These are phyloP conservation scores for Takifugu rubripes DNA, from an alignment of 2,797 vertebrate genomes.

Conservation along the genomic window DNA sequence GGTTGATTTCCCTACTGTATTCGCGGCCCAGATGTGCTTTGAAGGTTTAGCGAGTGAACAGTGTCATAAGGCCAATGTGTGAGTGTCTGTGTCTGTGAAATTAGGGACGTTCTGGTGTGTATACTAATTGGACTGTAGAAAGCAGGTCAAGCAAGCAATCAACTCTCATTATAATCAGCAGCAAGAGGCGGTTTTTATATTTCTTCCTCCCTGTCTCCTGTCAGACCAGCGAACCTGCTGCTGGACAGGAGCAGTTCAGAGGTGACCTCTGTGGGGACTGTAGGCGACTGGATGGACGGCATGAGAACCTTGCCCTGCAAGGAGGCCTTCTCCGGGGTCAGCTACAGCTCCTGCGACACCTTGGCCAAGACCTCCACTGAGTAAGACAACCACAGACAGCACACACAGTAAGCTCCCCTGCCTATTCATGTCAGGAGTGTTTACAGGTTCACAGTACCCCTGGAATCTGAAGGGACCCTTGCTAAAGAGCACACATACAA, in stretches of 20 bases:
- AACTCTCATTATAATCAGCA: not conserved
- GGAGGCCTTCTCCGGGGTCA: slow-evolving; percentile 92
- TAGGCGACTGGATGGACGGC: slow-evolving; percentile 92
- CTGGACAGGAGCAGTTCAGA: slow-evolving; percentile 92
- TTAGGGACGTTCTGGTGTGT: no score
- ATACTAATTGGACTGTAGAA: no score
- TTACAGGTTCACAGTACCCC: slow-evolving; percentile 31
- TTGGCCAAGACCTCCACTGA: slow-evolving; percentile 96
- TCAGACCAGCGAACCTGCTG: slow-evolving; percentile 90
- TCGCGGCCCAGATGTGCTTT: slow-evolving; percentile 15
- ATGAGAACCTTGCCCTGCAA: slow-evolving; percentile 91
- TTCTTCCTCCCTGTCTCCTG: not conserved
- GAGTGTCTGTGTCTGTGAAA: slow-evolving; percentile 4
- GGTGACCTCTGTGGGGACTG: slow-evolving; percentile 80
- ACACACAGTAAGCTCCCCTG: slow-evolving; percentile 28
- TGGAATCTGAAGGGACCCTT: slow-evolving; percentile 35
- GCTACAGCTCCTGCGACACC: slow-evolving; percentile 96
- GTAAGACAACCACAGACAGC: slow-evolving; percentile 77
- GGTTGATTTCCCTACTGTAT: slow-evolving; percentile 31
- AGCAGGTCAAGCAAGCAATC: no score
- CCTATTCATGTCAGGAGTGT: slow-evolving; percentile 48
- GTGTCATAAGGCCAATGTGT: not conserved
- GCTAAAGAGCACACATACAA: slow-evolving; percentile 29
- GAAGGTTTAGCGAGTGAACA: slow-evolving; percentile 8
- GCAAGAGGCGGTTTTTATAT: not conserved